Percentiles rank a stretch among this genome's conserved stretches.
phyloP scores from a whole-genome alignment of 2,888 invertebrate genomes.

The Luffia ferchaultella region DNA sequence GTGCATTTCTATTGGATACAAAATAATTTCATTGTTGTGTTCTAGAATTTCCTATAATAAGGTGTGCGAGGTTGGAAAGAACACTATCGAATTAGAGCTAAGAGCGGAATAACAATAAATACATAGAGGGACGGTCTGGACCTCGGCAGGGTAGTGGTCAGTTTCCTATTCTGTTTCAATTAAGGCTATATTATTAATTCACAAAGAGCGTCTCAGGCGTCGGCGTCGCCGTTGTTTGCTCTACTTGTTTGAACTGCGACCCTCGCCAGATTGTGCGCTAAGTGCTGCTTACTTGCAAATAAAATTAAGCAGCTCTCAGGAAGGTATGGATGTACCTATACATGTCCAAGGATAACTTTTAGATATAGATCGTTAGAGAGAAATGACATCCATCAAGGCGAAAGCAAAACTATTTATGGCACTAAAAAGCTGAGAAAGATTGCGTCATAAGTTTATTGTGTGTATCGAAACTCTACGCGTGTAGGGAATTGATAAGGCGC shows the following conservation, averaged over 20 bases:
- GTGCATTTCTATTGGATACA: neutral
- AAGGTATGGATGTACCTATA: too few species aligned
- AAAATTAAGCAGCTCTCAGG: neutral
- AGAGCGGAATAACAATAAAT: neutral
- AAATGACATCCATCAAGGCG: too few species aligned
- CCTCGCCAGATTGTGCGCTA: slow-evolving; percentile 55
- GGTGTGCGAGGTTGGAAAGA: neutral
- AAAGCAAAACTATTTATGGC: too few species aligned
- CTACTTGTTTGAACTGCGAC: slow-evolving; percentile 32
- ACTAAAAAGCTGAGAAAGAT: slow-evolving; percentile 22
- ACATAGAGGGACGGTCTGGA: neutral
- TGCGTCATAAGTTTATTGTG: slow-evolving; percentile 60
- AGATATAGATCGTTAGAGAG: too few species aligned
- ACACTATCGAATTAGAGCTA: neutral
- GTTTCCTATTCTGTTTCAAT: slow-evolving; percentile 47
- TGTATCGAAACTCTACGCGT: slow-evolving; percentile 51
- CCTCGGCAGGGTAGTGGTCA: slow-evolving; percentile 1
- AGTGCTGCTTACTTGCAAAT: slow-evolving; percentile 18
- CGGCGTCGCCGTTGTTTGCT: slow-evolving; percentile 28
- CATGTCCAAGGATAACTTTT: too few species aligned
- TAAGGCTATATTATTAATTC: slow-evolving; percentile 53
- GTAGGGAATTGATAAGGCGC: slow-evolving; percentile 64
- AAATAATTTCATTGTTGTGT: neutral
- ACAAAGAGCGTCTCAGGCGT: slow-evolving; percentile 51
- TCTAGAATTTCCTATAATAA: neutral